Evolutionary conservation across 2,888 invertebrate species (phyloP), one percentile per base, ranked within the genome.

Genomic region (Therioaphis trifolii): DNA sequence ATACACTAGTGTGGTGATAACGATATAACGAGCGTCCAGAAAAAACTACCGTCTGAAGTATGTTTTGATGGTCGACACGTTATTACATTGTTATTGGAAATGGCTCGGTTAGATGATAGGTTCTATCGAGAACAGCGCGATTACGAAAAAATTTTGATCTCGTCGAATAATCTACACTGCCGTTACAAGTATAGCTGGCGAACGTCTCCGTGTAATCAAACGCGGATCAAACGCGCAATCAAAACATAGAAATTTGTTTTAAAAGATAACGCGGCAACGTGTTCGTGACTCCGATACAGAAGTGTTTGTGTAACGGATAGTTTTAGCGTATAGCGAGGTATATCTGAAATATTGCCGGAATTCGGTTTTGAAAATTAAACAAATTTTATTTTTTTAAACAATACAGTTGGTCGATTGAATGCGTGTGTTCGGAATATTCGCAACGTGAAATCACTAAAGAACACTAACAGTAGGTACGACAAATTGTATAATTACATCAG

Each of bases 211-310:
- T 52, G n/a, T 7, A 4, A 14, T 35, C 35, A n/a, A n/a, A n/a
- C n/a, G n/a, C n/a, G n/a, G n/a, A n/a, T n/a, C n/a, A n/a, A n/a
- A n/a, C 5, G n/a, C 52, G 18, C 11, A 58, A 43, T 46, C 43
- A 61, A 76, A 61, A 76, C 21, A n/a, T 15, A n/a, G 27, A 43
- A 61, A 76, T 63, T 76, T 29, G 63, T 76, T 76, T 29, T 15
- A 46, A 63, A 29, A 29, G 76, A 63, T 76, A 63, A 76, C 27
- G 27, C 46, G n/a, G n/a, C n/a, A n/a, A n/a, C 18, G 9, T 27
- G 27, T 75, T 76, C 43, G 76, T 76, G 76, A 76, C 76, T 76
- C 61, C 27, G 76, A 46, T 75, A 75, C 61, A 21, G 43, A 27
- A 12, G 7, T n/a, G 7, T 74, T 9, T 35, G 12, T 43, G 27